Conservation (phyloP, 2,888 invertebrate genomes). For the Magallana nippona region DNA sequence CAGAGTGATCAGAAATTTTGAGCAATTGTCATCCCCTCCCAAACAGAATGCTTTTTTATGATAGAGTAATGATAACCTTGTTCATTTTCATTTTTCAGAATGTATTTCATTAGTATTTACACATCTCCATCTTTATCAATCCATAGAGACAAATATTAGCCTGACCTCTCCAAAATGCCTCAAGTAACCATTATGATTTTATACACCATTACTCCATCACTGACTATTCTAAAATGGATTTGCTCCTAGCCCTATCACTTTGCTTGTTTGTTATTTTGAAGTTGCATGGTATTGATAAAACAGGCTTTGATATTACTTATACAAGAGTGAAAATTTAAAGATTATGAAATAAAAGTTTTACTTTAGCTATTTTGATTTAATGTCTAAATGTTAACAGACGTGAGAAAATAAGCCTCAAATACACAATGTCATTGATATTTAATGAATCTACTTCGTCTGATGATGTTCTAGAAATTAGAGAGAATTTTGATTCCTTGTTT, state of each 20-base stretch:
- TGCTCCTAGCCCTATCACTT: background rate
- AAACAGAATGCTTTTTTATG: background rate
- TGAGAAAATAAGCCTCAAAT: too few species aligned
- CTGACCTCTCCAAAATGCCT: too few species aligned
- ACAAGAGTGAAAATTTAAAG: background rate
- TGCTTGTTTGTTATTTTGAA: conserved; percentile 21
- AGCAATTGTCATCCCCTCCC: background rate
- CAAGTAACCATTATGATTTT: too few species aligned
- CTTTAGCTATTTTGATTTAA: background rate
- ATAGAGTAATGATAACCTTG: background rate
- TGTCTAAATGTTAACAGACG: background rate
- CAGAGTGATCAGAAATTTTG: background rate
- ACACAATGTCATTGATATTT: too few species aligned
- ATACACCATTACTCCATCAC: background rate
- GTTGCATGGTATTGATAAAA: background rate
- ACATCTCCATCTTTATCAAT: too few species aligned
- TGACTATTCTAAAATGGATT: conserved; percentile 18
- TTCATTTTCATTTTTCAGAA: background rate
- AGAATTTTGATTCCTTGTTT: conserved; percentile 36
- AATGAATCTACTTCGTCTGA: background rate
- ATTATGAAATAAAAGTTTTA: background rate
- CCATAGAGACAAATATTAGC: too few species aligned
- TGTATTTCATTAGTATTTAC: too few species aligned
- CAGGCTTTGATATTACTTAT: too few species aligned
- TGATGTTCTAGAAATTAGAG: background rate